Conservation (phyloP, 2,797 vertebrate genomes). For the Chlorospingus flavigularis region DNA sequence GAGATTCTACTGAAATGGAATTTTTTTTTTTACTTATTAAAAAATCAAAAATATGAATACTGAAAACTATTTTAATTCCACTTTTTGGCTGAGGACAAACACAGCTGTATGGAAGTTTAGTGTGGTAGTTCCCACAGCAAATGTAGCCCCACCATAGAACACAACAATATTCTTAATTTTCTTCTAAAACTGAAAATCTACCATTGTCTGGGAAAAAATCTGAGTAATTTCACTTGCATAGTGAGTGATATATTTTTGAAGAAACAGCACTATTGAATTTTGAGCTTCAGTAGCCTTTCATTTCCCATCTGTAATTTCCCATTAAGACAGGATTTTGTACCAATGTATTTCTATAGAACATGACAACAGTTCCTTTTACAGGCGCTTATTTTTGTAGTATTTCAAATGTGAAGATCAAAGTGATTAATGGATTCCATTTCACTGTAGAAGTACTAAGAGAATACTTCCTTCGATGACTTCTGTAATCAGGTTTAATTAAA, state of each 20-base stretch:
- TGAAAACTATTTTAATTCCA: not conserved
- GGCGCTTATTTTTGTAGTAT: conserved; percentile 32
- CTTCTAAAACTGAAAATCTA: not conserved
- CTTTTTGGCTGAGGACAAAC: not conserved
- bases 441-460: conserved; percentile 7
- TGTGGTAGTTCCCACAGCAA: conserved; percentile 15
- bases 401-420: conserved; percentile 34
- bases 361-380: conserved; percentile 30
- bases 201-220: not conserved
- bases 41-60: not conserved
- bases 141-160: not conserved
- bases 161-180: not conserved
- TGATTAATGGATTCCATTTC: conserved; percentile 61
- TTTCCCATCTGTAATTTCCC: conserved; percentile 21
- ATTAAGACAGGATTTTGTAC: not conserved
- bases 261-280: not conserved
- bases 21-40: not conserved
- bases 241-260: not conserved
- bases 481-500: conserved; percentile 67
- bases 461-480: conserved; percentile 27
- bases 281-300: conserved; percentile 3
- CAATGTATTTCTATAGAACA: not conserved
- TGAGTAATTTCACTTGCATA: not conserved
- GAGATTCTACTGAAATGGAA: not conserved
- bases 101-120: not conserved